Evolutionary conservation across 1,140 invertebrate species (phyloP), one percentile per base, ranked within the genome.

Genomic region (Calephelis virginiensis): DNA sequence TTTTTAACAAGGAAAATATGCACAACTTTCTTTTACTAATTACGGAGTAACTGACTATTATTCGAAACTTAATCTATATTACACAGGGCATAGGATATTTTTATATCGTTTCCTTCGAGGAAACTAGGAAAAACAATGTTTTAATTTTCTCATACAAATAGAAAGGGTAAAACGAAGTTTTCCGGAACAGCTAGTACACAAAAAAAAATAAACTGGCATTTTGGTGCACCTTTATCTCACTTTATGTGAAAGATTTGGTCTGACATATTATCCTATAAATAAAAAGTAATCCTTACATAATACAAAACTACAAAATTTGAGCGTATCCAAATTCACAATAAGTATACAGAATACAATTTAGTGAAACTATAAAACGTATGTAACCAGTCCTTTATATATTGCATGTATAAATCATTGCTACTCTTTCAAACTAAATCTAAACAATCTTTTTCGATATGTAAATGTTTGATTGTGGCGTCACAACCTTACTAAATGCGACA

Each of bases 281-380:
- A 70, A 61, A 70, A 61, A 68, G 65, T 69, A 64, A 49, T 49
- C 48, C 61, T 78, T 70, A 67, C 73, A 69, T 70, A 77, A 68
- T 76, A 78, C 71, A 84, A 83, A 83, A 81, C 86, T 89, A 87
- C 81, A 86, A 90, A 88, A 83, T 82, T 88, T 90, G 87, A 90
- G 87, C 87, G 78, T 77, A 77, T 69, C 75, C 61, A 75, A 76
- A 71, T 80, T 83, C 81, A 83, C 80, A 78, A 77, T 75, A n/a
- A n/a, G n/a, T n/a, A 81, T 72, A 66, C 63, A 71, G 60, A 74
- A 70, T 62, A 67, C 71, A 68, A 65, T 63, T 68, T 40, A 40
- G 62, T 37, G 46, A 63, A 68, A 71, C 40, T 65, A 63, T 60
- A 64, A 67, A 74, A 74, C 64, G 64, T 71, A 46, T 45, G 40